Base-by-base conservation (phyloP, 1,140 invertebrate genomes). In the Nomia melanderi region DNA sequence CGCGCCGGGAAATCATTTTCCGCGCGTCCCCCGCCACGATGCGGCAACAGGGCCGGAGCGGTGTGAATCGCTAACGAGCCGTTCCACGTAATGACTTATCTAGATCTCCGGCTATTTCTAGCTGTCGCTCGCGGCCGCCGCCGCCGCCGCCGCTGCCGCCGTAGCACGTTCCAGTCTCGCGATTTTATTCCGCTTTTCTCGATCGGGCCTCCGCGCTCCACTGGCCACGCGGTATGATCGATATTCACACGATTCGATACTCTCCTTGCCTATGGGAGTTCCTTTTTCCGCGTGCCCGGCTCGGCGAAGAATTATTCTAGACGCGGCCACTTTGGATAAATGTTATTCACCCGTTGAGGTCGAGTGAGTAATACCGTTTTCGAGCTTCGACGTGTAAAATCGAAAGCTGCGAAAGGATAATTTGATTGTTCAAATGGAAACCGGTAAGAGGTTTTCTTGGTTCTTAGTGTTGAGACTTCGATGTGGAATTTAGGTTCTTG, bases 11-110 rank as follows among this genome's bases (percentile, higher is more conserved):
- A 50, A 50, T 50, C 47, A 6, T 50, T 50, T 50, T 50, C 47
- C 47, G 7, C 20, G 47, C 17, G 12, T n/a, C 20, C 20, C 20
- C 20, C 0, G n/a, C n/a, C 17, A 6, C 1, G 56, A 1, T 8
- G 25, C 54, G 60, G 36, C 36, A 50, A 77, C 47, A 78, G 60
- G 47, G 47, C 8, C 47, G n/a, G 64, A 47, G 14, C 14, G 20
- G 41, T 14, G 63, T 33, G 50, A 57, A 33, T 54, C 53, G 66
- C 36, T 27, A 59, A 62, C 54, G 27, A 60, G 20, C 41, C 33
- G 53, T 83, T 79, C 82, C 78, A 47, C 71, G 77, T 79, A 82
- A 75, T 33, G 77, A 75, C 66, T 77, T 82, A 83, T 82, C 81
- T 82, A 60, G 81, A 83, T 83, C 80, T 60, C 20, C 50, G 29